Conservation (phyloP, 2,113 vertebrate species). For the Gobio gobio region DNA sequence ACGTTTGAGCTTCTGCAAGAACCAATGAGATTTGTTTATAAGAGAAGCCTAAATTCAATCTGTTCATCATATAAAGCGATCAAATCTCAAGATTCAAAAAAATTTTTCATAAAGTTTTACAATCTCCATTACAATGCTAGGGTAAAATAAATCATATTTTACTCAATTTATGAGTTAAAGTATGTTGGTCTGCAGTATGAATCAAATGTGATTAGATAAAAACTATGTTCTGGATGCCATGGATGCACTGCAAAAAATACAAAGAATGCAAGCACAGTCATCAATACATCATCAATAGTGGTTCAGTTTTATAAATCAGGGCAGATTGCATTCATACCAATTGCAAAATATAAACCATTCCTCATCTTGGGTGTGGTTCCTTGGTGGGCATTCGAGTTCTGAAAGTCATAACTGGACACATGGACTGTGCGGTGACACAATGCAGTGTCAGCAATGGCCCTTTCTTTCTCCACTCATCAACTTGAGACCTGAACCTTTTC, state of each 20-base stretch:
- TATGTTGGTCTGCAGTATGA: not conserved
- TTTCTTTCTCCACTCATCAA: conserved; percentile 56
- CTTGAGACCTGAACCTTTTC: conserved; percentile 55
- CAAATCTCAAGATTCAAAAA: too few species aligned
- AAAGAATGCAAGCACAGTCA: not conserved
- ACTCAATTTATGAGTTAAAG: not conserved
- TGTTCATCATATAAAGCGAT: too few species aligned
- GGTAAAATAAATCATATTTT: not conserved
- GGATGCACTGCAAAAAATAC: not conserved
- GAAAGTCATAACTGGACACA: not conserved
- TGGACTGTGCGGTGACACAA: not conserved
- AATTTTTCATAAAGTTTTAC: too few species aligned
- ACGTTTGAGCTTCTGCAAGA: too few species aligned
- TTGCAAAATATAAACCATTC: not conserved
- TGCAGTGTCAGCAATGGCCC: not conserved
- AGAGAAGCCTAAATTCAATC: too few species aligned
- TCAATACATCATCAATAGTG: not conserved
- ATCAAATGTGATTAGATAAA: not conserved
- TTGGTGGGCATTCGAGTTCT: not conserved
- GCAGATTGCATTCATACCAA: not conserved
- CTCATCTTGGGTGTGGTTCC: not conserved
- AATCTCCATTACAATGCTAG: too few species aligned
- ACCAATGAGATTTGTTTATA: too few species aligned
- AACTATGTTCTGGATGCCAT: not conserved
- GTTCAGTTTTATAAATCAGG: not conserved